phyloP scores from a whole-genome alignment of 2,888 invertebrate genomes.

The Oscheius myriophilus region DNA sequence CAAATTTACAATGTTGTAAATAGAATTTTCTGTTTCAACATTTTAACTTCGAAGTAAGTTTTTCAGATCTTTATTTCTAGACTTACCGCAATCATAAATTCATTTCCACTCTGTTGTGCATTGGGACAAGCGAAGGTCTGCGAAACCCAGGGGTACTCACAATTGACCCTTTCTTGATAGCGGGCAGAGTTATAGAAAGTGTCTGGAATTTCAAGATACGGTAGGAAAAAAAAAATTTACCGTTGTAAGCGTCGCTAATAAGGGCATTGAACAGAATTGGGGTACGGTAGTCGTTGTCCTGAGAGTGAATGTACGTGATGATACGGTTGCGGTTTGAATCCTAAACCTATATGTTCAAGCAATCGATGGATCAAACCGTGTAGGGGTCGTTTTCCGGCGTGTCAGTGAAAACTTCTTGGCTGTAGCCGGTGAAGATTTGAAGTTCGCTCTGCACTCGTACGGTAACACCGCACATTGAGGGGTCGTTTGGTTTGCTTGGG shows the following conservation, averaged over 20 bases:
- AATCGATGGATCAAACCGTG: slow-evolving; percentile 32
- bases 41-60: too few species aligned
- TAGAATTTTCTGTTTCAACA: too few species aligned
- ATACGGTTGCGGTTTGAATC: slow-evolving; percentile 43
- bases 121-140: slow-evolving; percentile 59
- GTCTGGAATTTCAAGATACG: slow-evolving; percentile 13
- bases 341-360: slow-evolving; percentile 34
- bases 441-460: slow-evolving; percentile 58
- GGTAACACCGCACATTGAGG: slow-evolving; percentile 25
- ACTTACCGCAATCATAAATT: slow-evolving; percentile 37
- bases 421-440: slow-evolving; percentile 52
- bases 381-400: slow-evolving; percentile 46
- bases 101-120: slow-evolving; percentile 36
- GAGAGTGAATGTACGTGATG: slow-evolving; percentile 46
- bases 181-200: slow-evolving; percentile 53
- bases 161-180: slow-evolving; percentile 45
- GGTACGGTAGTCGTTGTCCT: slow-evolving; percentile 35
- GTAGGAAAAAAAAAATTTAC: neutral
- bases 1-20: too few species aligned
- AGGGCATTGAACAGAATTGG: slow-evolving; percentile 48
- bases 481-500: neutral
- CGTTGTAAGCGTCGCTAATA: slow-evolving; percentile 41
- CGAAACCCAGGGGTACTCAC: slow-evolving; percentile 50
- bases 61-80: neutral
- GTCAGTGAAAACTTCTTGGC: slow-evolving; percentile 40